These are phyloP conservation scores for Ectobius pallidus DNA, from an alignment of 2,888 invertebrate genomes.

Conservation along the genomic window DNA sequence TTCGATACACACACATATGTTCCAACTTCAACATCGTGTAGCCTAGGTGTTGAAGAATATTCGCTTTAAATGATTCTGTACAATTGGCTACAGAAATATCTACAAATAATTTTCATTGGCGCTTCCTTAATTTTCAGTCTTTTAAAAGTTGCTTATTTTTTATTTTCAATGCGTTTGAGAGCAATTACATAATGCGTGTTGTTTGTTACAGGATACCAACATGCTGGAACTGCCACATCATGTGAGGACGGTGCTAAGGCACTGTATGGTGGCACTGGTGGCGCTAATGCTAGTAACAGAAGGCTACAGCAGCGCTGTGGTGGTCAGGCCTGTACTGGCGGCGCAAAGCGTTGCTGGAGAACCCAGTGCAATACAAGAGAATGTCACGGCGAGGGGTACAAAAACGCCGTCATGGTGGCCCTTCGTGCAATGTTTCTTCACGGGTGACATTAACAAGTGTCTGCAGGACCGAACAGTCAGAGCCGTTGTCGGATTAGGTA, in stretches of 20 bases:
- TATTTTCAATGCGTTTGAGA: too few species aligned
- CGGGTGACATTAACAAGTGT: conserved; percentile 5
- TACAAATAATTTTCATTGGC: too few species aligned
- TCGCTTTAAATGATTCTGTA: too few species aligned
- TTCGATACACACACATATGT: too few species aligned
- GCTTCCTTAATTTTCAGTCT: too few species aligned
- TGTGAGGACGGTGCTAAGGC: neutral
- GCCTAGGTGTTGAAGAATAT: too few species aligned
- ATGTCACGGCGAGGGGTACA: neutral
- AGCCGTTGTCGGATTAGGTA: conserved; percentile 20
- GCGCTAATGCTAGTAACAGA: too few species aligned
- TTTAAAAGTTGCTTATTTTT: too few species aligned
- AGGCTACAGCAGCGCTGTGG: neutral
- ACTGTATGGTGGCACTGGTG: neutral
- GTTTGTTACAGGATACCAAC: neutral
- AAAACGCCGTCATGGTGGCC: conserved; percentile 8
- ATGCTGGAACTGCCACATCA: neutral
- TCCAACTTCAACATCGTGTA: too few species aligned
- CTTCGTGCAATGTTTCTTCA: neutral
- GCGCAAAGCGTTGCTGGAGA: neutral
- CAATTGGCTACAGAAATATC: too few species aligned
- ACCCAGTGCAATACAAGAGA: too few species aligned
- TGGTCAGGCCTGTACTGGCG: neutral
- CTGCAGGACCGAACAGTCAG: conserved; percentile 24
- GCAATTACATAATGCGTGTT: too few species aligned